A percentile compares a stretch with the other conserved stretches of the same genome.
These are phyloP conservation scores for Neolamprologus kungweensis DNA, from an alignment of 2,113 vertebrate genomes.

Conservation along the genomic window DNA sequence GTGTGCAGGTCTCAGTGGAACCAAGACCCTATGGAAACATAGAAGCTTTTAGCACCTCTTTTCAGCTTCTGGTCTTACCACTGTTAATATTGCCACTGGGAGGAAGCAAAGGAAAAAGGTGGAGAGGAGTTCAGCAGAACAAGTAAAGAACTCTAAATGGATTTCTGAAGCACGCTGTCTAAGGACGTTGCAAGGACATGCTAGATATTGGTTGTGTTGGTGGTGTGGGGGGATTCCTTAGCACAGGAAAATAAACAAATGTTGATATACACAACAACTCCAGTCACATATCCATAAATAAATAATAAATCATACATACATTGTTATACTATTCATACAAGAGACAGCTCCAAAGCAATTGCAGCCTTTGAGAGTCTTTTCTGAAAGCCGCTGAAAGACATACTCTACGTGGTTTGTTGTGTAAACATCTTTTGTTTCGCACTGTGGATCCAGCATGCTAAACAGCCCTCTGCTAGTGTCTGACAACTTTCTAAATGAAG, in stretches of 20 bases:
- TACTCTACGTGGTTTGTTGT: not conserved
- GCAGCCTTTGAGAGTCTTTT: not conserved
- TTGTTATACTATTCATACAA: not conserved
- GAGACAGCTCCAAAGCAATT: not conserved
- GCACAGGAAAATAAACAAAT: conserved; percentile 17
- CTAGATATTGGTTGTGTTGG: not conserved
- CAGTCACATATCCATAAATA: not conserved
- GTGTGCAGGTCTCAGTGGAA: not conserved
- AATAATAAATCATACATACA: not conserved
- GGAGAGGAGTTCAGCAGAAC: not conserved
- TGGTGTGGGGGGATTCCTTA: not conserved
- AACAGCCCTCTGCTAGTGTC: conserved; percentile 36
- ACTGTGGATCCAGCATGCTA: conserved; percentile 32
- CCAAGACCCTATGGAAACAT: conserved; percentile 35
- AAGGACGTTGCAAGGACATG: conserved; percentile 49
- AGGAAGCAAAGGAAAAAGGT: not conserved
- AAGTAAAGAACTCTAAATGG: conserved; percentile 35
- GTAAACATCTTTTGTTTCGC: conserved; percentile 40
- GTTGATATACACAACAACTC: not conserved
- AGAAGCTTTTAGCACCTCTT: conserved; percentile 64
- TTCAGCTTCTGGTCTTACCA: conserved; percentile 44
- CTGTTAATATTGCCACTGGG: conserved; percentile 29
- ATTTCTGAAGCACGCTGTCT: conserved; percentile 27
- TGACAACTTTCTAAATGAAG: conserved; percentile 68
- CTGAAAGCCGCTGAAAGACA: not conserved